Base-by-base conservation (phyloP, 2,888 invertebrate species). In the Lysandra coridon region DNA sequence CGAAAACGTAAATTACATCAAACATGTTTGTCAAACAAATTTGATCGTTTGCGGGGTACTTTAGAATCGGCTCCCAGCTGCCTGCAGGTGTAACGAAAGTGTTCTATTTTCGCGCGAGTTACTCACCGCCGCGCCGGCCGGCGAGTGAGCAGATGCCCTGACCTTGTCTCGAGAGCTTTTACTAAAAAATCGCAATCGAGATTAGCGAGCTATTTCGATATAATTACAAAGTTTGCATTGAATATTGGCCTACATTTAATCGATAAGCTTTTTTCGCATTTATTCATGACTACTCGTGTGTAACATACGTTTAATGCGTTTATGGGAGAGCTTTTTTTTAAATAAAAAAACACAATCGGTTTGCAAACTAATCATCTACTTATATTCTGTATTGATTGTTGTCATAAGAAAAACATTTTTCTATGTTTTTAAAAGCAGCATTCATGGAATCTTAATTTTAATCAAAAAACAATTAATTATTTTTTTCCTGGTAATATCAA, bases 1-100 rank as follows among this genome's bases (percentile, higher is more conserved):
- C 23, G 23, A 23, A 23, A 23, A 23, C 23, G 23, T 23, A 23
- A 23, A 23, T 23, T 23, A 23, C 23, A 23, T 23, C 23, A 23
- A 23, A 23, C 23, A 23, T 0, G 23, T 23, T 23, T 23, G 23
- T 23, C 23, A 23, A 23, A 23, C 23, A 23, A 23, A 23, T 23
- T 23, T 23, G 23, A 23, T 23, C 23, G 23, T 23, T 23, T 23
- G 23, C 23, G 23, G 23, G 23, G 23, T 23, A 23, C 23, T 23
- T 23, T 23, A 57, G 14, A 14, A 57, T 57, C 83, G 83, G 78
- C 81, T 84, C 49, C 49, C 53, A 14, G 69, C 69, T 33, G 64
- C 64, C 88, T 91, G 86, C 91, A 91, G 90, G 91, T 90, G 89
- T 88, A 87, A 83, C 83, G 89, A 91, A 90, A 92, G 91, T 92